A percentile compares a stretch with the other conserved stretches of the same genome.
Conservation (phyloP, 2,888 invertebrate genomes). For the Alviniconcha strummeri region DNA sequence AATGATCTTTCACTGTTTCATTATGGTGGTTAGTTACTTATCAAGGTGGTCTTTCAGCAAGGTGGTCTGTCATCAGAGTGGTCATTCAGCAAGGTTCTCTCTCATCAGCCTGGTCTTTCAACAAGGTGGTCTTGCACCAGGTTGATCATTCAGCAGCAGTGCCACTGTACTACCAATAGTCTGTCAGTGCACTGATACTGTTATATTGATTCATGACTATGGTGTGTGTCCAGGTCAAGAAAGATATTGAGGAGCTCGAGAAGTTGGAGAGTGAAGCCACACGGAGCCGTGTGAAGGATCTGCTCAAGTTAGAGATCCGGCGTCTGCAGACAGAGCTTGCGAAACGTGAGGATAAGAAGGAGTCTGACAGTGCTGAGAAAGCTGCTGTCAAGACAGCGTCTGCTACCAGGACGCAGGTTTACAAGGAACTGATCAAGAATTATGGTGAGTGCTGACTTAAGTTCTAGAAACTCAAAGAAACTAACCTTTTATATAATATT, state of each 20-base stretch:
- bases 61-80: no score
- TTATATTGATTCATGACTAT: no score
- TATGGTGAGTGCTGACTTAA: constrained; percentile 74
- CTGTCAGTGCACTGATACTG: no score
- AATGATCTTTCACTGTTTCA: no score
- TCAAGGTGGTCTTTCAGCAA: no score
- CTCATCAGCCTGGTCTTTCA: no score
- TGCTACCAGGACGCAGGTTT: constrained; percentile 63
- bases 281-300: constrained; percentile 83
- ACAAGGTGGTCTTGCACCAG: no score
- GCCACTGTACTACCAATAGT: no score
- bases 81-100: no score
- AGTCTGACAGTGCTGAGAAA: background rate
- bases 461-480: background rate
- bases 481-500: no score
- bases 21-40: no score
- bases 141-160: no score
- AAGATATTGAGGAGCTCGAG: constrained; percentile 85
- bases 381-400: constrained; percentile 69
- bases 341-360: constrained; percentile 36
- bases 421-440: constrained; percentile 82
- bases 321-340: constrained; percentile 80
- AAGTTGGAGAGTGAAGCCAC: constrained; percentile 76
- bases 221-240: constrained; percentile 77
- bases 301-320: constrained; percentile 83